Evolutionary conservation across 2,113 vertebrate species (phyloP).

Genomic region (Lepus americanus): DNA sequence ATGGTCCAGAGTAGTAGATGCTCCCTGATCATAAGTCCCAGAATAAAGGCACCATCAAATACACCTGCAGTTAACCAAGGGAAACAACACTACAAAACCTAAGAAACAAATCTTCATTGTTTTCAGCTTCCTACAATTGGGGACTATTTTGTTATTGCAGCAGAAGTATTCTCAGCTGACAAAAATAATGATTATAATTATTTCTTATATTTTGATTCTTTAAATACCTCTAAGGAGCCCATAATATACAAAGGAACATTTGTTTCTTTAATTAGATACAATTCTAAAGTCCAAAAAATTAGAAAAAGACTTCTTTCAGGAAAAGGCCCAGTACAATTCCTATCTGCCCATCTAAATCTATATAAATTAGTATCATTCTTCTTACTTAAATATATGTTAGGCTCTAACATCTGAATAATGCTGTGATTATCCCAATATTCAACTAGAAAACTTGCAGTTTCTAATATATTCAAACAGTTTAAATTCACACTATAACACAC

Average conservation of each 20-base stretch:
- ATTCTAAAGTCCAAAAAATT: slow-evolving; percentile 47
- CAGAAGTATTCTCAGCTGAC: not conserved
- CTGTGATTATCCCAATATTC: slow-evolving; percentile 38
- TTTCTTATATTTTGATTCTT: not conserved
- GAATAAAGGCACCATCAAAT: not conserved
- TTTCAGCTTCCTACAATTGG: slow-evolving; percentile 36
- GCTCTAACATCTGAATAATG: slow-evolving; percentile 33
- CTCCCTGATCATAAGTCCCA: not conserved
- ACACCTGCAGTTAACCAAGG: not conserved
- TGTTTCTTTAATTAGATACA: slow-evolving; percentile 8
- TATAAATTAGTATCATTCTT: slow-evolving; percentile 31
- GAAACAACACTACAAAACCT: not conserved
- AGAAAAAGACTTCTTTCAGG: slow-evolving; percentile 17
- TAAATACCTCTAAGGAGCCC: not conserved
- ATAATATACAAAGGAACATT: slow-evolving; percentile 18
- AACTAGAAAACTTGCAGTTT: slow-evolving; percentile 43
- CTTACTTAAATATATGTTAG: slow-evolving; percentile 29
- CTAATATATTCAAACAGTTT: slow-evolving; percentile 22
- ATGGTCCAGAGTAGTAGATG: not conserved
- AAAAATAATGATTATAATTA: slow-evolving; percentile 32
- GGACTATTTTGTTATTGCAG: not conserved
- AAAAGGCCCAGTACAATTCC: not conserved
- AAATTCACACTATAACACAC: slow-evolving; percentile 46
- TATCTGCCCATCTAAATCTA: slow-evolving; percentile 21
- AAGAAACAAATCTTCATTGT: slow-evolving; percentile 9